Base-by-base conservation (phyloP, 2,888 invertebrate species). In the Tromatobia lineatoria region DNA sequence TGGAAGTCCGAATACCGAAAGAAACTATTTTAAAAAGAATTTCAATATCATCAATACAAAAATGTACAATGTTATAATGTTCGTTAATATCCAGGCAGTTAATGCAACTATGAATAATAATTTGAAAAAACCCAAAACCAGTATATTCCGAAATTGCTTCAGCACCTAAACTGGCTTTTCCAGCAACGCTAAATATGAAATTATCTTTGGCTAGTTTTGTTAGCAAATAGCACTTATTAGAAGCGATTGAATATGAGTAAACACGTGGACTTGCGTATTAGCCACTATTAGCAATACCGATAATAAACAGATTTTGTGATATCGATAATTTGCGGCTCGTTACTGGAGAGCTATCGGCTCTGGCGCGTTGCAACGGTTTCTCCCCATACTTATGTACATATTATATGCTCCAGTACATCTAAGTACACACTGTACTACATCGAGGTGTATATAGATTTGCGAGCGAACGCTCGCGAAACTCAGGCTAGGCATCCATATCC, bases 301-400 rank as follows among this genome's bases (percentile, higher is more conserved):
- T 54, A 61, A 69, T 78, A 69, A 82, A 78, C 61, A 69, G 59
- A 78, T 82, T 82, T 25, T 25, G 57, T 29, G 77, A 78, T 82
- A 73, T 73, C 82, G 73, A 82, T 82, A 82, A 73, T 77, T 78
- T 59, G 71, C 29, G 71, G 59, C 50, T 75, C 75, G 80, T 69
- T 66, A 47, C 47, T 42, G 54, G 42, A 45, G 47, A 25, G 52
- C 34, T 76, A 64, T 76, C 67, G 29, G 59, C 59, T 61, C 57
- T 10, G 25, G 42, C 25, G 45, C 59, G 13, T 34, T 45, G 64
- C 70, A 20, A 70, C 54, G 3, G 52, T 54, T 70, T 78, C 42
- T 54, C 42, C 20, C 34, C 50, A 59, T 52, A 64, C 42, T 71
- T 29, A 59, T 52, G 18, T 20, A 38, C 20, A 54, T 52, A 54